phyloP scores from a whole-genome alignment of 2,797 vertebrate species.

The Clarias platycephalus region DNA sequence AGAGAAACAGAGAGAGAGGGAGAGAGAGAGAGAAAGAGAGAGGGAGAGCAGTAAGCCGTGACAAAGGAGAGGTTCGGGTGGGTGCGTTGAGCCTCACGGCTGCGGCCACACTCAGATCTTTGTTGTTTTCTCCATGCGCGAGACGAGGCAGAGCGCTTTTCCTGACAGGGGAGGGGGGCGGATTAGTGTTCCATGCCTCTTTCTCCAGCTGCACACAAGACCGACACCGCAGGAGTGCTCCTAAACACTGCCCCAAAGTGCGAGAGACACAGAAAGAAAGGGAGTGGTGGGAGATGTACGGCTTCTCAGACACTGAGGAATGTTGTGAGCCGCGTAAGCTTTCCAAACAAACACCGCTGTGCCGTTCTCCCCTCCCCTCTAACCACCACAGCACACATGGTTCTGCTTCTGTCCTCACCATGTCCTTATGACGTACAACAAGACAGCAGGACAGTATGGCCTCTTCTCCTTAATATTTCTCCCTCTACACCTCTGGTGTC shows the following conservation, averaged over 20 bases:
- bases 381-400: conserved; percentile 42
- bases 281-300: conserved; percentile 60
- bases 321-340: conserved; percentile 62
- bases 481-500: not conserved
- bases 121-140: conserved; percentile 76
- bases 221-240: conserved; percentile 72
- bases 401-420: conserved; percentile 29
- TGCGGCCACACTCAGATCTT: conserved; percentile 79
- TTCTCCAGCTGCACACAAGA: conserved; percentile 79
- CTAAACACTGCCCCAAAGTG: conserved; percentile 65
- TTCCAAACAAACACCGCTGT: conserved; percentile 58
- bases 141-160: conserved; percentile 76
- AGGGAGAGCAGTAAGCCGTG: conserved; percentile 73
- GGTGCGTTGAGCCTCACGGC: conserved; percentile 76
- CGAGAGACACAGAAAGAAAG: conserved; percentile 32
- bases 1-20: conserved; percentile 60
- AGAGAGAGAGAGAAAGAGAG: conserved; percentile 59
- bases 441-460: conserved; percentile 19
- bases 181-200: conserved; percentile 73
- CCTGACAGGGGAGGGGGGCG: conserved; percentile 64
- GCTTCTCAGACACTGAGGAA: conserved; percentile 61
- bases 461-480: conserved; percentile 12
- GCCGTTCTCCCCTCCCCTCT: conserved; percentile 46
- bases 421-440: conserved; percentile 33
- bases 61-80: conserved; percentile 77